Percentiles rank a stretch among this genome's conserved stretches.
Evolutionary conservation across 1,140 invertebrate genomes (phyloP).

Genomic region (Meteorus sp.): DNA sequence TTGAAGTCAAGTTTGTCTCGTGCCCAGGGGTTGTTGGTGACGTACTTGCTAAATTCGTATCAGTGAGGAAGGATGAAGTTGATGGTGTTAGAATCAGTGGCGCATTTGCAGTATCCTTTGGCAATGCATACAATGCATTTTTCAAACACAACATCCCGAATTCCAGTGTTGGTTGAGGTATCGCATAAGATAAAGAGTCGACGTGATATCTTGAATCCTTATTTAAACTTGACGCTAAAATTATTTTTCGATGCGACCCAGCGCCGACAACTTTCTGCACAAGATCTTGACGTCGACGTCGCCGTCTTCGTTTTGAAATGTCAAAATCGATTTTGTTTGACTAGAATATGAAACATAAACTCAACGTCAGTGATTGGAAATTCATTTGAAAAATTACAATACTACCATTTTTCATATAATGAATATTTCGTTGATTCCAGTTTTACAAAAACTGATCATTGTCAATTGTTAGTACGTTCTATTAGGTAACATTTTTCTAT

Average conservation of each 20-base stretch:
- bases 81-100: slow-evolving; percentile 36
- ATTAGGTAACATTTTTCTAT: no score
- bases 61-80: slow-evolving; percentile 35
- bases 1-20: slow-evolving; percentile 8
- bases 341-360: slow-evolving; percentile 49
- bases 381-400: background rate
- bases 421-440: background rate
- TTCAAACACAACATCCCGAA: slow-evolving; percentile 86
- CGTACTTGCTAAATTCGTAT: background rate
- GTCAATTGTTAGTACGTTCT: no score
- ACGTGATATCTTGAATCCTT: slow-evolving; percentile 63
- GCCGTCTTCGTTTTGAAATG: slow-evolving; percentile 54
- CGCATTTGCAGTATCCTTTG: slow-evolving; percentile 41
- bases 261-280: slow-evolving; percentile 66
- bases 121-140: slow-evolving; percentile 75
- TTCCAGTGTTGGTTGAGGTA: slow-evolving; percentile 85
- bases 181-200: slow-evolving; percentile 74
- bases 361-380: background rate
- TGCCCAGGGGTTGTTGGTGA: background rate
- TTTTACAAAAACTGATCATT: background rate
- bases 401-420: no score
- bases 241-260: slow-evolving; percentile 68
- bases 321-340: slow-evolving; percentile 70
- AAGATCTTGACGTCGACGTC: slow-evolving; percentile 61
- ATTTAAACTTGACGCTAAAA: slow-evolving; percentile 62